Evolutionary conservation across 2,888 invertebrate genomes (phyloP), one percentile per base, ranked within the genome.

Genomic region (Cosmia trapezina): DNA sequence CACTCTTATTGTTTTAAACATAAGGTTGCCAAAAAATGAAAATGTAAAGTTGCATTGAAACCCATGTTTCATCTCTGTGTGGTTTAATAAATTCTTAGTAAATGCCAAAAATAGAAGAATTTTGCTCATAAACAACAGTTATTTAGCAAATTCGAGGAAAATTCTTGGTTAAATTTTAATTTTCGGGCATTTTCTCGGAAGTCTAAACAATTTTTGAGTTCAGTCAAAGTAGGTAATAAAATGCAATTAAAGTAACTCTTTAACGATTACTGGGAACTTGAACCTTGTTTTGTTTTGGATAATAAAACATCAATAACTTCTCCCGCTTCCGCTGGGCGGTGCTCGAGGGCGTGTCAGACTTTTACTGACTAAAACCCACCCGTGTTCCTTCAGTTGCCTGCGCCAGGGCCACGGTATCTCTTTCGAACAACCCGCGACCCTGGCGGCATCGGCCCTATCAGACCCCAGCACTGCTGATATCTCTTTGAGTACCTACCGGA

Each of bases 61-160:
- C n/a, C 17, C 47, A 71, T 71, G 11, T 45, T 71, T 77, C 65
- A 71, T 78, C 17, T n/a, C 14, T 53, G 28, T 49, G 12, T 33
- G 7, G 51, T 7, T 43, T 5, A 45, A 73, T 67, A 73, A 63
- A 80, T 73, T 74, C 2, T 61, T 28, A 17, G 33, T 49, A 41
- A 69, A n/a, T 54, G 17, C 19, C 59, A 28, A 61, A 74, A 75
- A 54, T 70, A 37, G 12, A 70, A 69, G 47, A 22, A 33, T 69
- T 60, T 49, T 1, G 11, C 53, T 43, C 41, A n/a, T 76, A 69
- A 54, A 54, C 12, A 54, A 47, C 22, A 14, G 45, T n/a, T 41
- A 33, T 68, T 49, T 54, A 17, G 11, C 12, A 33, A 41, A 60
- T 60, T 33, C 17, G 17, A 0, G 0, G 22, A 3, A 76, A 60